phyloP scores from a whole-genome alignment of 2,888 invertebrate species.

The Calephelis perditalis region DNA sequence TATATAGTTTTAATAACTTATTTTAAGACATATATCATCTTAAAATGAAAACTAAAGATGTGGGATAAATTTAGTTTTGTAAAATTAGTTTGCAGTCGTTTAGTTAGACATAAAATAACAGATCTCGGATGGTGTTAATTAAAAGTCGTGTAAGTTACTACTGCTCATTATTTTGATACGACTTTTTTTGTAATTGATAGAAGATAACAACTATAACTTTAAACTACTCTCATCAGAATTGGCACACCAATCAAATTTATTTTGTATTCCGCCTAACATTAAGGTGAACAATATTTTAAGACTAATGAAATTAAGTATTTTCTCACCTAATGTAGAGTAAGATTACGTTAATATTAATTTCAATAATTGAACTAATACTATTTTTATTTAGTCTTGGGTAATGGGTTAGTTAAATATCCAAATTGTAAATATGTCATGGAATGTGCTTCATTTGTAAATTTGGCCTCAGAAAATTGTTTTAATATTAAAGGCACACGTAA shows the following conservation, averaged over 20 bases:
- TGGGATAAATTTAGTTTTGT: no score
- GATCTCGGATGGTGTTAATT: no score
- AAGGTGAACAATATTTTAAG: conserved; percentile 50
- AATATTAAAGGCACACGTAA: not conserved
- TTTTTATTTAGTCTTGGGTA: conserved; percentile 3
- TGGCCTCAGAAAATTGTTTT: conserved; percentile 9
- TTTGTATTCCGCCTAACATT: conserved; percentile 51
- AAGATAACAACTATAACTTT: no score
- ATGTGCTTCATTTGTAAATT: conserved; percentile 16
- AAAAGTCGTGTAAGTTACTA: no score
- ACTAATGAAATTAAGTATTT: conserved; percentile 12
- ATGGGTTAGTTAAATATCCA: conserved; percentile 8
- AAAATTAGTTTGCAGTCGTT: no score
- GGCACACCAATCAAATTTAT: conserved; percentile 15
- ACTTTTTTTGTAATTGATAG: no score
- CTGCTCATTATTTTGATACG: no score
- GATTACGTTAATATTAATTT: conserved; percentile 9
- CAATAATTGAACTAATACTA: conserved; percentile 6
- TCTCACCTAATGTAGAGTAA: conserved; percentile 7
- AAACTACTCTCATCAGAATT: no score
- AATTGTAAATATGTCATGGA: conserved; percentile 14
- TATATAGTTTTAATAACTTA: no score
- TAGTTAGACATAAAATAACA: no score
- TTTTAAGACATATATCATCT: no score
- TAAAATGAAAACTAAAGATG: no score